Percentiles rank a stretch among this genome's conserved stretches.
These are phyloP conservation scores for Bombus huntii DNA, from an alignment of 1,140 invertebrate species.

Conservation along the genomic window DNA sequence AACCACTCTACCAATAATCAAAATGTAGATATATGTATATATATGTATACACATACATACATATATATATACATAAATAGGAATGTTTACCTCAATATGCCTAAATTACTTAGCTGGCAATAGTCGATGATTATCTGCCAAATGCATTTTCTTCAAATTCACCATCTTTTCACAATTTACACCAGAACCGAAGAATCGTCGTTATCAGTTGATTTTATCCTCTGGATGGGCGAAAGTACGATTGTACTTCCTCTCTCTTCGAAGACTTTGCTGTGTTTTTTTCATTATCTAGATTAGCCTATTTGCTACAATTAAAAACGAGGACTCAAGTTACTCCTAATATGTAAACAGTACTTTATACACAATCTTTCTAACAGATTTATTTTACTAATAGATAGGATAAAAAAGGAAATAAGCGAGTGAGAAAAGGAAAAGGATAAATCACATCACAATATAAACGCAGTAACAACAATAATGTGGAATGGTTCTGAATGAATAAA, in stretches of 20 bases:
- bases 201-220: constrained; percentile 54
- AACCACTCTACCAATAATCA: constrained; percentile 54
- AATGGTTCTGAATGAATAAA: constrained; percentile 15
- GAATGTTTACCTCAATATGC: constrained; percentile 67
- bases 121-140: constrained; percentile 66
- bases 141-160: constrained; percentile 66
- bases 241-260: constrained; percentile 65
- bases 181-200: constrained; percentile 54
- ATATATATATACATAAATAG: constrained; percentile 29
- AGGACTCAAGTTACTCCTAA: constrained; percentile 72
- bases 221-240: constrained; percentile 56
- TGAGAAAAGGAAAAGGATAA: not conserved
- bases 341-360: constrained; percentile 61
- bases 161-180: constrained; percentile 63
- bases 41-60: not conserved
- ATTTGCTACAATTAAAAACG: constrained; percentile 72
- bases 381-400: constrained; percentile 53
- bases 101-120: constrained; percentile 72
- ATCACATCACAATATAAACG: constrained; percentile 1
- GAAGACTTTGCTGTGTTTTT: constrained; percentile 71
- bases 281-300: constrained; percentile 73
- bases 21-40: constrained; percentile 28
- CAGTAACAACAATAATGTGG: not conserved
- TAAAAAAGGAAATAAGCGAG: not conserved
- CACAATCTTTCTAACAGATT: constrained; percentile 68